Base-by-base conservation (phyloP, 2,888 invertebrate species). In the Cryptosula pallasiana region DNA sequence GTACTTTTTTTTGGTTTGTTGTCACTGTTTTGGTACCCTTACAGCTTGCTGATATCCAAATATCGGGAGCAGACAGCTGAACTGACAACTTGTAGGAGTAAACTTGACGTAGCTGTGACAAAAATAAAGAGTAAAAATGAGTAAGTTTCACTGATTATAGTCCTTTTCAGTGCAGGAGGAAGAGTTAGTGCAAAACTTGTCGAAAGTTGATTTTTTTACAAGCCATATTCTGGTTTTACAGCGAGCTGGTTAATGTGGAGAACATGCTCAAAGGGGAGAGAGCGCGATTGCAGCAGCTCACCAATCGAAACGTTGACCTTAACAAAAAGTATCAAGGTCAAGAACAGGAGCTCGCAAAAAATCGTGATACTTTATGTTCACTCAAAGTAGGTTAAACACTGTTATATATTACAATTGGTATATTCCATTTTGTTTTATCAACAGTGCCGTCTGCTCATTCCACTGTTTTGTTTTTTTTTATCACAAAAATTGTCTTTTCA, bases 31-130 rank as follows among this genome's bases (percentile, higher is more conserved):
- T n/a, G n/a, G n/a, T n/a, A n/a, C n/a, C n/a, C n/a, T 55, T 55
- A 16, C 55, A 63, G 63, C 32, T 34, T 63, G 32, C 63, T 63
- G 27, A 63, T 63, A 9, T 9, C 5, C 63, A 27, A 32, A 34
- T 63, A 63, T n/a, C 25, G 27, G 32, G 25, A 63, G 63, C 63
- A 63, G 63, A 63, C 63, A 9, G 32, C 63, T 63, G 63, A 63
- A 32, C 63, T 63, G 2, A 32, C 29, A 5, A 29, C 32, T 13
- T 63, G 63, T 63, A 27, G 32, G n/a, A 25, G 32, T 3, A 63
- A 63, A n/a, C 32, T 63, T 3, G 32, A 63, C 32, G 63, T 20
- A 5, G 27, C 63, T 32, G 63, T 63, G 13, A n/a, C 25, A 9
- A 63, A 27, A 32, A 63, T 63, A 2, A 63, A 63, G 63, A 34